phyloP scores from a whole-genome alignment of 2,113 vertebrate genomes.

The Acrocephalus kingi region DNA sequence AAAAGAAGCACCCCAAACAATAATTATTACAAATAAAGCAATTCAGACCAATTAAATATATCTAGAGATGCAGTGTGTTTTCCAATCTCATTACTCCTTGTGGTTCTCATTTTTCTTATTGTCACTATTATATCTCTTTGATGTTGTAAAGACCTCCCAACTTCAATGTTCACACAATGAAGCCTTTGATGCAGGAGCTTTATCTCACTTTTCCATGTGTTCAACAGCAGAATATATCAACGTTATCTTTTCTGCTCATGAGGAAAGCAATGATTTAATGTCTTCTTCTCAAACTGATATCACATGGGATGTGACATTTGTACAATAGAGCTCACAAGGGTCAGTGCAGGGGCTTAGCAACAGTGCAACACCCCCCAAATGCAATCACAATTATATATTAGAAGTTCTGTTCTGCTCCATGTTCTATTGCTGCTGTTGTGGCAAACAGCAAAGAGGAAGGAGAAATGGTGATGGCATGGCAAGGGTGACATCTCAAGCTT shows the following conservation, averaged over 20 bases:
- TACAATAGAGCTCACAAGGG: constrained; percentile 39
- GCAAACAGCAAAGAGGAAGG: not conserved
- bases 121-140: not conserved
- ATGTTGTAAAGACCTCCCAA: not conserved
- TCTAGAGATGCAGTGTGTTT: constrained; percentile 9
- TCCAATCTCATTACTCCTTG: not conserved
- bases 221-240: constrained; percentile 3
- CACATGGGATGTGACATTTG: constrained; percentile 40
- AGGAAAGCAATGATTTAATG: constrained; percentile 28
- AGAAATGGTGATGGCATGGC: not conserved
- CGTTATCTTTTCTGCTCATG: constrained; percentile 77
- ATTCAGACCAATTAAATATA: not conserved
- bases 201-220: constrained; percentile 54
- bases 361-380: not conserved
- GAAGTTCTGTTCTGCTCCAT: not conserved
- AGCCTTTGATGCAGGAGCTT: not conserved
- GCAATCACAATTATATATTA: constrained; percentile 23
- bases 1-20: not conserved
- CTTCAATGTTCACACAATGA: not conserved
- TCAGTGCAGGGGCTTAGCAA: constrained; percentile 36
- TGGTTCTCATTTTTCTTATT: not conserved
- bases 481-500: not conserved
- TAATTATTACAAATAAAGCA: not conserved
- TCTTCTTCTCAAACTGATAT: not conserved
- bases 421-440: not conserved